A percentile compares a stretch with the other conserved stretches of the same genome.
phyloP scores from a whole-genome alignment of 2,888 invertebrate genomes.

The Euplagia quadripunctaria region DNA sequence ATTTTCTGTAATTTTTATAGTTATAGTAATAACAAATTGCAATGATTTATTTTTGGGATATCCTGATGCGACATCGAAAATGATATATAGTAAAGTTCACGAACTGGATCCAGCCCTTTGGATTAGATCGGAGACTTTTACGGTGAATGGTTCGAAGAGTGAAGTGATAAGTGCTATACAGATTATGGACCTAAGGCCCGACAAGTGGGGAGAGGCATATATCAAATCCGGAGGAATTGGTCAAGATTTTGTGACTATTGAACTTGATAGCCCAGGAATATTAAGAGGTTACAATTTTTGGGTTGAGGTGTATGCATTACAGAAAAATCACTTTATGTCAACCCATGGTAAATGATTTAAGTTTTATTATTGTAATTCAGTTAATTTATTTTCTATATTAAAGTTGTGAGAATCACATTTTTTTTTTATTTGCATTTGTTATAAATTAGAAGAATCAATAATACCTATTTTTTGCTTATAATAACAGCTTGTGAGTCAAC shows the following conservation, averaged over 20 bases:
- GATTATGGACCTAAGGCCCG: slow-evolving; percentile 68
- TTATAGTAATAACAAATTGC: slow-evolving; percentile 26
- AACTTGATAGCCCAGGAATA: slow-evolving; percentile 70
- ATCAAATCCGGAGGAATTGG: slow-evolving; percentile 75
- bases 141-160: slow-evolving; percentile 67
- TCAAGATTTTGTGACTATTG: slow-evolving; percentile 68
- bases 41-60: slow-evolving; percentile 63
- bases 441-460: neutral
- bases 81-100: slow-evolving; percentile 75
- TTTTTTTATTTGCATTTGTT: slow-evolving; percentile 13
- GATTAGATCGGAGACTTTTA: slow-evolving; percentile 68
- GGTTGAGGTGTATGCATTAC: slow-evolving; percentile 74
- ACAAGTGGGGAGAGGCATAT: slow-evolving; percentile 73
- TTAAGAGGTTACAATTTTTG: slow-evolving; percentile 76
- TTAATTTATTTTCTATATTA: slow-evolving; percentile 29
- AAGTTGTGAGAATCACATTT: slow-evolving; percentile 23
- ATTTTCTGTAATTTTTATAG: slow-evolving; percentile 17
- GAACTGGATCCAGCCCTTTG: slow-evolving; percentile 76
- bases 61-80: slow-evolving; percentile 67
- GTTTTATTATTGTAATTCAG: slow-evolving; percentile 19
- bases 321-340: slow-evolving; percentile 60
- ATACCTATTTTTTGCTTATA: neutral
- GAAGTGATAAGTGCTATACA: slow-evolving; percentile 76
- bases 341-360: slow-evolving; percentile 61
- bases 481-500: neutral